A percentile compares a stretch with the other conserved stretches of the same genome.
phyloP scores from a whole-genome alignment of 2,797 vertebrate genomes.

The Macroramphosus scolopax region DNA sequence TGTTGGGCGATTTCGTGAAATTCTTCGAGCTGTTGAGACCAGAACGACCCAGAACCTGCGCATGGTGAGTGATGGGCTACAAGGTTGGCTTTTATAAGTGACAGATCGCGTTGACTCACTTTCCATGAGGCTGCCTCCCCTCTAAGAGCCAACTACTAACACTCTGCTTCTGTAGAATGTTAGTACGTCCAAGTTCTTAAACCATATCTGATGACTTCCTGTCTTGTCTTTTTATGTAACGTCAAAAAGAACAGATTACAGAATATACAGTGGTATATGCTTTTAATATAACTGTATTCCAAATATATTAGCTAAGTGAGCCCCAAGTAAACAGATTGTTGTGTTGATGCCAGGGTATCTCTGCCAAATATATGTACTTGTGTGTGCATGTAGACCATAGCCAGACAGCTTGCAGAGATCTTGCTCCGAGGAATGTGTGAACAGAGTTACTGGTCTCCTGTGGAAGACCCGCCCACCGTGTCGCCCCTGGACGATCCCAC shows the following conservation, averaged over 20 bases:
- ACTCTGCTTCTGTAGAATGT: no score
- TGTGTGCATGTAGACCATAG: slow-evolving; percentile 85
- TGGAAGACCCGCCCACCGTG: slow-evolving; percentile 92
- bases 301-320: slow-evolving; percentile 7
- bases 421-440: slow-evolving; percentile 97
- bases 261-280: no score
- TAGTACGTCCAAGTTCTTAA: no score
- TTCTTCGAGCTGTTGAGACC: slow-evolving; percentile 94
- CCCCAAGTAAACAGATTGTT: slow-evolving; percentile 23
- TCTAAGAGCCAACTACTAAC: no score
- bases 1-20: slow-evolving; percentile 94
- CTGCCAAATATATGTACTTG: slow-evolving; percentile 19
- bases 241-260: no score
- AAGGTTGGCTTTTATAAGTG: background rate
- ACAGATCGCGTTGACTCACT: no score
- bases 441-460: slow-evolving; percentile 98
- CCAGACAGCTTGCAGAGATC: slow-evolving; percentile 97
- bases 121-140: no score
- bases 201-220: no score
- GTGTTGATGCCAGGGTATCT: slow-evolving; percentile 4
- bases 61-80: slow-evolving; percentile 83
- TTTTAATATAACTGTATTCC: slow-evolving; percentile 2
- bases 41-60: slow-evolving; percentile 97
- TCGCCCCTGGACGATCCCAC: slow-evolving; percentile 93
- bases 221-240: no score